Percentiles rank a stretch among this genome's conserved stretches.
Conservation (phyloP, 1,140 invertebrate genomes). For the Argopecten irradians region DNA sequence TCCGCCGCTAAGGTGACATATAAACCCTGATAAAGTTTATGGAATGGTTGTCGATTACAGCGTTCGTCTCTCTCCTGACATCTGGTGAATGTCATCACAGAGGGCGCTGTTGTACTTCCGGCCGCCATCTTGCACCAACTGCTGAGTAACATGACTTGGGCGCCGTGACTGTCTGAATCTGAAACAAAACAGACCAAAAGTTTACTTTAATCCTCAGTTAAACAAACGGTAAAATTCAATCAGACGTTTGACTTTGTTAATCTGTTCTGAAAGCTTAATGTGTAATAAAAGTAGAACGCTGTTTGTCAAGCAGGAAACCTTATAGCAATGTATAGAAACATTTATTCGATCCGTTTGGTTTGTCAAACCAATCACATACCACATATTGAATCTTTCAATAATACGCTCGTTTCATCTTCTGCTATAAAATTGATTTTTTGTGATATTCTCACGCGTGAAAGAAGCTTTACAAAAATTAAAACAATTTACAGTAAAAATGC, state of each 20-base stretch:
- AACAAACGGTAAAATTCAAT: not conserved
- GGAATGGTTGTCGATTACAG: constrained; percentile 15
- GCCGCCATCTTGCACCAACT: constrained; percentile 14
- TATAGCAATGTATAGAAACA: not conserved
- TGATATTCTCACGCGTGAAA: too few relatives aligned
- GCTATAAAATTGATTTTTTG: too few relatives aligned
- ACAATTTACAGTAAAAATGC: too few relatives aligned
- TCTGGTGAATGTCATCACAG: constrained; percentile 20
- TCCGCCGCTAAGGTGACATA: not conserved
- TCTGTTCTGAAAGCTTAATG: not conserved
- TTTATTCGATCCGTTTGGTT: too few relatives aligned
- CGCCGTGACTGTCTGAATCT: not conserved
- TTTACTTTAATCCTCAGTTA: not conserved
- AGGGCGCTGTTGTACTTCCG: not conserved
- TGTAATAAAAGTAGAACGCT: not conserved
- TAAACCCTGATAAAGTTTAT: constrained; percentile 18
- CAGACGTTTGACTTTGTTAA: not conserved
- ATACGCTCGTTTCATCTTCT: too few relatives aligned
- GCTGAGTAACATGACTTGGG: not conserved
- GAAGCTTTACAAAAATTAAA: too few relatives aligned
- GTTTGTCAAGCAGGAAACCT: not conserved
- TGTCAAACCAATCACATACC: too few relatives aligned
- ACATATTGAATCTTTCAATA: too few relatives aligned
- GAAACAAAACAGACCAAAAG: not conserved
- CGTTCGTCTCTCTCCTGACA: not conserved